phyloP scores from a whole-genome alignment of 2,888 invertebrate species.

The Limnephilus lunatus region DNA sequence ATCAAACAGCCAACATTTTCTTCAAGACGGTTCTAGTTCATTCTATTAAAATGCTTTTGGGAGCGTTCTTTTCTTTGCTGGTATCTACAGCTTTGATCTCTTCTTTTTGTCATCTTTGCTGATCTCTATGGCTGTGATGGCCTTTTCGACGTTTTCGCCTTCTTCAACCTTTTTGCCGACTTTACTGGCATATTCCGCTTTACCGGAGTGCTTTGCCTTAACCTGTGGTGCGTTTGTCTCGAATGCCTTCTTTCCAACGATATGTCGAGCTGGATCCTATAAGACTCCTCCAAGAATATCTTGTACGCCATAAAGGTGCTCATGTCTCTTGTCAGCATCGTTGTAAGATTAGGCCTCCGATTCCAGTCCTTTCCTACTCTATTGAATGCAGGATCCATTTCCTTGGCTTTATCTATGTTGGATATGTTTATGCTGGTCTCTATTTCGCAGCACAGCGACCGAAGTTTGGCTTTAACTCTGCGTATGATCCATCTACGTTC shows the following conservation, averaged over 20 bases:
- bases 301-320: background rate
- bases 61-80: background rate
- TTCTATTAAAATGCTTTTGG: too few species aligned
- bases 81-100: too few species aligned
- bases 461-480: background rate
- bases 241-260: background rate
- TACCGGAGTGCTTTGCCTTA: background rate
- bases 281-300: background rate
- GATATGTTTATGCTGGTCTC: background rate
- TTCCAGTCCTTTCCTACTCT: background rate
- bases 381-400: background rate
- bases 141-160: background rate
- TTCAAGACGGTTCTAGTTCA: too few species aligned
- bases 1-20: background rate
- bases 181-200: background rate
- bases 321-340: background rate
- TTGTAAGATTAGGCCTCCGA: background rate
- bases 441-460: background rate
- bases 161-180: background rate
- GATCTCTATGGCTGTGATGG: background rate
- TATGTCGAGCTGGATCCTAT: background rate
- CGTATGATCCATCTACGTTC: background rate
- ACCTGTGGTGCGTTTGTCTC: background rate
- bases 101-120: background rate
- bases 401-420: background rate